Evolutionary conservation across 2,888 invertebrate genomes (phyloP).

Genomic region (Cephus runcator): DNA sequence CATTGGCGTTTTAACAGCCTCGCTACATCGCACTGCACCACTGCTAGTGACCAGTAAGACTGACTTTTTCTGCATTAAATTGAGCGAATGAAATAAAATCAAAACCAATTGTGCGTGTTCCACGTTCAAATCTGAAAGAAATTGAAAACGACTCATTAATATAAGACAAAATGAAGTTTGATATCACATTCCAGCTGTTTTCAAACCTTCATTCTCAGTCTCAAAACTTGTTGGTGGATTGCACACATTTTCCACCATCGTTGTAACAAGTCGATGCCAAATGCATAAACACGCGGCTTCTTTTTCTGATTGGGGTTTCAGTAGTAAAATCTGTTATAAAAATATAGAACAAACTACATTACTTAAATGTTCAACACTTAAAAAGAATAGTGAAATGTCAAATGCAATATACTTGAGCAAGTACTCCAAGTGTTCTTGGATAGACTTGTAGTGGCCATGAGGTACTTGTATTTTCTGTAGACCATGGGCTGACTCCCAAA

Average conservation of each 20-base stretch:
- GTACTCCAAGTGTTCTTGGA: slow-evolving; percentile 80
- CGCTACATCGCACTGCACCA: slow-evolving; percentile 76
- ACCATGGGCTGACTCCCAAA: slow-evolving; percentile 80
- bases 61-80: slow-evolving; percentile 96
- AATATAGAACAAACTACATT: background rate
- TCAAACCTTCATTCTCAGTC: slow-evolving; percentile 77
- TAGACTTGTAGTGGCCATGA: slow-evolving; percentile 83
- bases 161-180: background rate
- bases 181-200: background rate
- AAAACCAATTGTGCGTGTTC: slow-evolving; percentile 94
- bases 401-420: slow-evolving; percentile 75
- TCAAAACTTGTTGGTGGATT: slow-evolving; percentile 74
- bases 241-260: slow-evolving; percentile 86
- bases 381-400: slow-evolving; percentile 1
- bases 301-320: slow-evolving; percentile 85
- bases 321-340: slow-evolving; percentile 72
- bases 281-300: slow-evolving; percentile 91
- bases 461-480: slow-evolving; percentile 70
- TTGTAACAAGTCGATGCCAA: slow-evolving; percentile 91
- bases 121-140: slow-evolving; percentile 83
- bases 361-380: background rate
- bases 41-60: slow-evolving; percentile 86
- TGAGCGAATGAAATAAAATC: slow-evolving; percentile 93
- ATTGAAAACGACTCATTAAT: background rate
- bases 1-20: slow-evolving; percentile 71